A percentile compares a stretch with the other conserved stretches of the same genome.
These are phyloP conservation scores for Rousettus madagascariensis DNA, from an alignment of 2,797 vertebrate genomes.

Conservation along the genomic window DNA sequence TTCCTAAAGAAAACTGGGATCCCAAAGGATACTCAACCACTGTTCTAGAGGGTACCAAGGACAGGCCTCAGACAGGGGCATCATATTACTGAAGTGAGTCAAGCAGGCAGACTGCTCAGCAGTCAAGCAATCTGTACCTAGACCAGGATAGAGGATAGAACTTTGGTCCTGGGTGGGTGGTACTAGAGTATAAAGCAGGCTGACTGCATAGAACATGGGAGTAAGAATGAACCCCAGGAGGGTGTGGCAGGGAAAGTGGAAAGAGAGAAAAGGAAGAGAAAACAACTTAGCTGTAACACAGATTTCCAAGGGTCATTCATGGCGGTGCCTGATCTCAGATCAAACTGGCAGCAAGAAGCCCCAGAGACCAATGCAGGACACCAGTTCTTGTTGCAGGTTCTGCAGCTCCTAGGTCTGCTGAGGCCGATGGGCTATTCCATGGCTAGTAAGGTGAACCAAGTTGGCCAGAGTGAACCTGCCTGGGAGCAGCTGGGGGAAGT, in stretches of 20 bases:
- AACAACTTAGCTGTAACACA: neutral
- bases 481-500: neutral
- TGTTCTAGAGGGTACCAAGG: neutral
- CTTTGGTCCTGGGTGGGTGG: neutral
- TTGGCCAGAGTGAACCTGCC: neutral
- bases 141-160: neutral
- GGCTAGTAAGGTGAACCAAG: neutral
- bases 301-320: neutral
- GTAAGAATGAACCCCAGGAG: neutral
- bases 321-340: neutral
- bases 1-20: neutral
- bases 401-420: neutral
- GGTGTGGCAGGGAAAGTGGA: neutral
- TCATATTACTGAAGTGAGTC: neutral
- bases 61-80: neutral
- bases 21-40: neutral
- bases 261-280: neutral
- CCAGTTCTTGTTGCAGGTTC: slow-evolving; percentile 8
- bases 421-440: neutral
- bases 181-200: neutral
- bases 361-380: neutral
- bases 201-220: neutral
- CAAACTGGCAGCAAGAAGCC: slow-evolving; percentile 14
- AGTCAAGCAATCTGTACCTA: neutral
- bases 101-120: neutral